These are phyloP conservation scores for Pantherophis vulpinus DNA, from an alignment of 2,797 vertebrate species.

Conservation along the genomic window DNA sequence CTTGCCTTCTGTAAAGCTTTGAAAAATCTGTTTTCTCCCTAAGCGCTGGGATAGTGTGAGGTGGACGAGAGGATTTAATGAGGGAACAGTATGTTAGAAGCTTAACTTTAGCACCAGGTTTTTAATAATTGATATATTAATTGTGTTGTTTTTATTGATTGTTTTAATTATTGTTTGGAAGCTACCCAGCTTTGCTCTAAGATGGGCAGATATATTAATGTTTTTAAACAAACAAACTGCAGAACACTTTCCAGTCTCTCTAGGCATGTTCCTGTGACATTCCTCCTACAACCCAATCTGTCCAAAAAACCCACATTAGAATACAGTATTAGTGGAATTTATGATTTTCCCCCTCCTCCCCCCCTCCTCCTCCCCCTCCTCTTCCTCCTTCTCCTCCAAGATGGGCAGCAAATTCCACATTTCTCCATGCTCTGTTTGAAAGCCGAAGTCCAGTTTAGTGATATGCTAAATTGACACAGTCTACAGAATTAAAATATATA, in stretches of 20 bases:
- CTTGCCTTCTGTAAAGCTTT: too few species aligned
- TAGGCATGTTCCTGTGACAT: neutral
- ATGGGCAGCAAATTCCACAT: neutral
- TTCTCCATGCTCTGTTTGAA: neutral
- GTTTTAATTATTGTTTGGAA: too few species aligned
- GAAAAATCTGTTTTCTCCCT: too few species aligned
- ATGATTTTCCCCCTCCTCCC: neutral
- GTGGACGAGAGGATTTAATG: too few species aligned
- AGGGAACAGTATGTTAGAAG: too few species aligned
- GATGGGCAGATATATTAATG: too few species aligned
- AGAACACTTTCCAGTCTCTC: neutral
- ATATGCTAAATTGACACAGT: neutral
- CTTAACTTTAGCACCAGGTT: too few species aligned
- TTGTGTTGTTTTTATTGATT: too few species aligned
- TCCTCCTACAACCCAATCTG: neutral
- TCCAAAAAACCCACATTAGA: neutral
- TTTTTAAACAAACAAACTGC: neutral
- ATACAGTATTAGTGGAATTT: neutral
- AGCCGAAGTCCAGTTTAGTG: neutral
- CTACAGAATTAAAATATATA: neutral
- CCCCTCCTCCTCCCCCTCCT: neutral
- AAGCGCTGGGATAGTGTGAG: too few species aligned
- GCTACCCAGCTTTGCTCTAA: too few species aligned
- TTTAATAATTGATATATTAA: too few species aligned
- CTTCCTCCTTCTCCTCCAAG: neutral